These are phyloP conservation scores for Phrynosoma platyrhinos DNA, from an alignment of 2,113 vertebrate genomes.

Conservation along the genomic window DNA sequence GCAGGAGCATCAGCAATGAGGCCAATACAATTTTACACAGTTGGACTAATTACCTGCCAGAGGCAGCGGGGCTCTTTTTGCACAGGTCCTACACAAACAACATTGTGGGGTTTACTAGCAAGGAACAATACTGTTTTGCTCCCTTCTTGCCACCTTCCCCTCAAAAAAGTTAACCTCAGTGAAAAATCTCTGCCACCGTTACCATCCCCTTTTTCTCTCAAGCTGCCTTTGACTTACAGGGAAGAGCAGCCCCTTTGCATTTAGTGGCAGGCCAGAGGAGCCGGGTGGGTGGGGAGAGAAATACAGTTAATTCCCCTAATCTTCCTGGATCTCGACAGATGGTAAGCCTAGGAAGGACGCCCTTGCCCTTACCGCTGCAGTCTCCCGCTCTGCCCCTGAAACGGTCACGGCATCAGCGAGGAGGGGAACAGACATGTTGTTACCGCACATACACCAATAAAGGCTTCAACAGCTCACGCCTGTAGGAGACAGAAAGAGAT, in stretches of 20 bases:
- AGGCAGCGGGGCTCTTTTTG: not conserved
- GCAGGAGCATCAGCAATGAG: not conserved
- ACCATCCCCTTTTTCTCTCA: not conserved
- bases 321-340: constrained; percentile 28
- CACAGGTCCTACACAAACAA: constrained; percentile 34
- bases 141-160: not conserved
- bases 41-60: constrained; percentile 30
- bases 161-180: not conserved
- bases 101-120: constrained; percentile 9
- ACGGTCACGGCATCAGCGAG: constrained; percentile 95
- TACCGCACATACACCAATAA: constrained; percentile 98
- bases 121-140: not conserved
- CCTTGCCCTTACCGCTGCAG: constrained; percentile 92
- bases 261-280: not conserved
- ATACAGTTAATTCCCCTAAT: not conserved
- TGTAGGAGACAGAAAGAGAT: constrained; percentile 48
- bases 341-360: not conserved
- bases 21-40: not conserved
- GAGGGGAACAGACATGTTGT: constrained; percentile 99
- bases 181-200: not conserved
- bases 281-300: not conserved
- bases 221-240: not conserved
- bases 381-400: constrained; percentile 95
- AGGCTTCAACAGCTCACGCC: constrained; percentile 78
- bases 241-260: not conserved